Base-by-base conservation (phyloP, 1,140 invertebrate species). In the Heliconius hewitsoni region DNA sequence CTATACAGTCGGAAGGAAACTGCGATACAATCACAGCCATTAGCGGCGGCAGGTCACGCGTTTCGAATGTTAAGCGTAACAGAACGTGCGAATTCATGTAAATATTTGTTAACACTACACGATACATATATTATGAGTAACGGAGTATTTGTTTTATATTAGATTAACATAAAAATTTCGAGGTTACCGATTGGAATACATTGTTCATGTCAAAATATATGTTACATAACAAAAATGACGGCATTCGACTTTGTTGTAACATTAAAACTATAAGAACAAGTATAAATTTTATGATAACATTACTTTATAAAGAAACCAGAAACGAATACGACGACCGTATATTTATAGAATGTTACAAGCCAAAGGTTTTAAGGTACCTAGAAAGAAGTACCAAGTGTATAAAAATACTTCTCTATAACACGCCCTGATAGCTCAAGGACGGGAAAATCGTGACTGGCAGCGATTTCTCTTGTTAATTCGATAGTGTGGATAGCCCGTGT, bases 391-490 rank as follows among this genome's bases (percentile, higher is more conserved):
- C 1, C 4, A 3, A 6, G 60, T 66, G 11, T 66, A 66, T 16
- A 72, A 72, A 72, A 71, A 52, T 71, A 72, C n/a, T 72, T 72
- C 23, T n/a, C 34, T 42, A 42, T 72, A 71, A 72, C 76, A 77
- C 76, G 70, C 76, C 76, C 76, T 50, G 76, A 77, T 71, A 72
- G 73, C 75, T 80, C 83, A 88, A 89, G 86, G 87, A 81, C 84
- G 80, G 81, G 81, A 73, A 84, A 83, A 79, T 76, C 85, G 86
- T 88, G 86, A 85, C 86, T 83, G 50, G 70, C 19, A 71, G 19
- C 82, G 57, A 88, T 84, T 83, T 81, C 75, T 82, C 81, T 52
- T 66, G 71, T 66, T 73, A 77, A 73, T 80, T 46, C 27, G 50
- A 74, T 42, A 66, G 71, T 70, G 70, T 60, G 2, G 74, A 76